A percentile compares a stretch with the other conserved stretches of the same genome.
phyloP scores from a whole-genome alignment of 2,797 vertebrate species.

The Smutsia gigantea region DNA sequence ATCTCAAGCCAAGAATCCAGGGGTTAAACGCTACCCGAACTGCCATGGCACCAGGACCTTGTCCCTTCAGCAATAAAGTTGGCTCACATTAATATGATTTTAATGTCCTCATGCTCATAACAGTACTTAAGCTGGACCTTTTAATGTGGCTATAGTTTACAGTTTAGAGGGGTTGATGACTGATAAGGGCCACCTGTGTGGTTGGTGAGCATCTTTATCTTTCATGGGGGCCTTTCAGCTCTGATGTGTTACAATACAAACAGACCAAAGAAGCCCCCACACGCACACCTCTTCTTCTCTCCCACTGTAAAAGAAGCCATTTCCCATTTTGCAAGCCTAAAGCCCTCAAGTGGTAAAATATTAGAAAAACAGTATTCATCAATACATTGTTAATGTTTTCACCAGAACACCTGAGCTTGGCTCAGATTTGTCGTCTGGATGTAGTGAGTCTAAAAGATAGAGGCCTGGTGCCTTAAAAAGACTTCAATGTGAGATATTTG shows the following conservation, averaged over 20 bases:
- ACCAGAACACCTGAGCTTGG: slow-evolving; percentile 51
- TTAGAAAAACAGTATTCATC: slow-evolving; percentile 60
- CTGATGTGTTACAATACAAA: neutral
- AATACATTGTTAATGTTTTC: slow-evolving; percentile 50
- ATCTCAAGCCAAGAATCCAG: neutral
- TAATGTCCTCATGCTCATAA: neutral
- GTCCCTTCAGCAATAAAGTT: neutral
- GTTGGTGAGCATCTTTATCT: neutral
- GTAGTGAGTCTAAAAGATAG: slow-evolving; percentile 27
- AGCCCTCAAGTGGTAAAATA: slow-evolving; percentile 46
- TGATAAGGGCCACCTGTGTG: neutral
- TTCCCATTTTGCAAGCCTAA: slow-evolving; percentile 53
- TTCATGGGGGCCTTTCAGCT: neutral
- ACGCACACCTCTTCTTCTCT: neutral
- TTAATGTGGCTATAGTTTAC: neutral
- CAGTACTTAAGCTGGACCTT: neutral
- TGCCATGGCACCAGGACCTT: neutral
- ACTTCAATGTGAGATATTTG: slow-evolving; percentile 59
- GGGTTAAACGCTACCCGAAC: neutral
- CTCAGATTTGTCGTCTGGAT: slow-evolving; percentile 66
- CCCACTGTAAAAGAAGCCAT: neutral
- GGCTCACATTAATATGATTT: neutral
- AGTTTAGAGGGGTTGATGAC: neutral
- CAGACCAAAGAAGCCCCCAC: slow-evolving; percentile 40
- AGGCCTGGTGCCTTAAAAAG: slow-evolving; percentile 68